Conservation (phyloP, 1,140 invertebrate genomes). For the Drosophila bipectinata region DNA sequence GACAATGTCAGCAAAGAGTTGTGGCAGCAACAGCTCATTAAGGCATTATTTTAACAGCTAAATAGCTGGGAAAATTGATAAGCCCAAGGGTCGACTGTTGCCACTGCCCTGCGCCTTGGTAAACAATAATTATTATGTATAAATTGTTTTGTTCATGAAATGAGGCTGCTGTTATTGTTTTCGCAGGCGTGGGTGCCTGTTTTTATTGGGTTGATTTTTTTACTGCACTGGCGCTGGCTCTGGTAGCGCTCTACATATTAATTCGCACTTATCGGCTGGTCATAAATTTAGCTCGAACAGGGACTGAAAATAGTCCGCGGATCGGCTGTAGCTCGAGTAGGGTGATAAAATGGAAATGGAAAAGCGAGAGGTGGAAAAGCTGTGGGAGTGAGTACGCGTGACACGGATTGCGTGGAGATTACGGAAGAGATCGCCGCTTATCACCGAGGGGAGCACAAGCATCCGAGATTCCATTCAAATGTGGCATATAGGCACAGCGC, state of each 20-base stretch:
- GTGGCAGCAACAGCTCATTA: constrained; percentile 61
- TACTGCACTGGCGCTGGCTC: constrained; percentile 29
- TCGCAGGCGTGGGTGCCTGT: constrained; percentile 44
- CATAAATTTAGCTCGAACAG: constrained; percentile 48
- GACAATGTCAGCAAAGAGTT: constrained; percentile 13
- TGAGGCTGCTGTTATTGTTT: constrained; percentile 72
- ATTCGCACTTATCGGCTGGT: constrained; percentile 51
- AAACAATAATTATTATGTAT: constrained; percentile 42
- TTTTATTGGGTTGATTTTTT: constrained; percentile 58
- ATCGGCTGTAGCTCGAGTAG: neutral
- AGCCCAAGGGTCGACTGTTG: constrained; percentile 45
- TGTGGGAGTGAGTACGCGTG: constrained; percentile 36
- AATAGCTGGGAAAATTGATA: constrained; percentile 70
- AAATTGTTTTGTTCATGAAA: constrained; percentile 26
- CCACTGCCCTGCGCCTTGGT: constrained; percentile 36
- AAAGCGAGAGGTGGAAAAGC: constrained; percentile 23
- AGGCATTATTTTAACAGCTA: constrained; percentile 62
- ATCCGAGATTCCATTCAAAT: constrained; percentile 18
- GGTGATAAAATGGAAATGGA: neutral
- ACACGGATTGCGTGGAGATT: constrained; percentile 41
- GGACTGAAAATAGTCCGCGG: constrained; percentile 49
- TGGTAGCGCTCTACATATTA: constrained; percentile 45
- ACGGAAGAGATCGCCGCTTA: constrained; percentile 44
- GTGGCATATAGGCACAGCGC: constrained; percentile 30
- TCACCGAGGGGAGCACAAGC: constrained; percentile 18